These are phyloP conservation scores for Adineta ricciae DNA, from an alignment of 2,888 invertebrate genomes.

Conservation along the genomic window DNA sequence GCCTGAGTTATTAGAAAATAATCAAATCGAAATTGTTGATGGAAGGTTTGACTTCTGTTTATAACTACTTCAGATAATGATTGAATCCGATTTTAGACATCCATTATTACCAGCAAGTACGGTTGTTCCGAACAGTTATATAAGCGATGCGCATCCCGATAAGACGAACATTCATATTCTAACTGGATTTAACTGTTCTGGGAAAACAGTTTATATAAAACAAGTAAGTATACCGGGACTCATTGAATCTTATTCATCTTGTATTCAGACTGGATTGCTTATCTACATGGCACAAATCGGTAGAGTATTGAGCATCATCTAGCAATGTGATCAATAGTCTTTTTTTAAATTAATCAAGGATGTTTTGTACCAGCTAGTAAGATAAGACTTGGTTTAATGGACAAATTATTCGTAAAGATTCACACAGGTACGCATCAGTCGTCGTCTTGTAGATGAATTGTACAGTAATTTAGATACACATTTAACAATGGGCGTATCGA, in stretches of 20 bases:
- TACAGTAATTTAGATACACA: not conserved
- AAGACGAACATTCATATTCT: not conserved
- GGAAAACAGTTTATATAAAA: conserved; percentile 6
- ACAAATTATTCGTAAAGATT: conserved; percentile 66
- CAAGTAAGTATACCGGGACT: not conserved
- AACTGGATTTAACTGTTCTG: conserved; percentile 14
- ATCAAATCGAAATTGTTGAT: conserved; percentile 58
- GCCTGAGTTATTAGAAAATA: conserved; percentile 56
- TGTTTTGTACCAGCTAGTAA: conserved; percentile 72
- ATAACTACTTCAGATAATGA: too few species aligned
- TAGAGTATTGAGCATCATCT: not conserved
- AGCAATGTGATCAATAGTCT: too few species aligned
- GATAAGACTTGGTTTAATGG: conserved; percentile 63
- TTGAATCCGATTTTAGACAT: not conserved
- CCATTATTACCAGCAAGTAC: not conserved
- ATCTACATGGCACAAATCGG: conserved; percentile 15
- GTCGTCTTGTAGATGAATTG: not conserved
- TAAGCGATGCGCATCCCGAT: not conserved
- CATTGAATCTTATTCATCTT: not conserved
- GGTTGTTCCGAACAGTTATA: conserved; percentile 2
- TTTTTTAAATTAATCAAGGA: conserved; percentile 52
- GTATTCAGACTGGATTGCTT: not conserved
- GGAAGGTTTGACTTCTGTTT: conserved; percentile 52
- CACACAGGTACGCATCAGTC: conserved; percentile 68
- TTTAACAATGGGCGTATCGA: not conserved